Evolutionary conservation across 2,888 invertebrate genomes (phyloP), one percentile per base, ranked within the genome.

Genomic region (Phania funesta): DNA sequence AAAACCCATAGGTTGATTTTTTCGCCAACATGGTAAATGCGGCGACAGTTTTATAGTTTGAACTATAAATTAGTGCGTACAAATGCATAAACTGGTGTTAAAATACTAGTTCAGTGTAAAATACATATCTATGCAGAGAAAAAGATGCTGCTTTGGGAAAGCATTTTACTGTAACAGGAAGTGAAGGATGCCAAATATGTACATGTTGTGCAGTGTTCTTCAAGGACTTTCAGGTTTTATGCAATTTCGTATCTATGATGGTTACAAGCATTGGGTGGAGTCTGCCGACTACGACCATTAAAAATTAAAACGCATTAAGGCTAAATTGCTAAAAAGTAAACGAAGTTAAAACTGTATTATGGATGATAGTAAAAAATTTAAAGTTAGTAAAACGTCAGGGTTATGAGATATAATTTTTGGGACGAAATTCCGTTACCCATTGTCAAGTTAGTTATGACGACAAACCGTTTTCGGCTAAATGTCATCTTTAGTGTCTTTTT

Each of bases 21-120:
- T 35, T 24, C 16, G 20, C 22, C 20, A 46, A 62, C 54, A 32
- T 78, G 46, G 50, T n/a, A n/a, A 82, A 60, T 74, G 78, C 73
- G 70, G 75, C 70, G 82, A 82, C 82, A 78, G 78, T 75, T 82
- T 82, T 82, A 82, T 78, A 70, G 82, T 78, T 78, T 64, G 9
- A 78, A 75, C 74, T 48, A 78, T 82, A 82, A 82, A 82, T 78
- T 75, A 82, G 38, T 58, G 13, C 46, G 29, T 62, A 74, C 74
- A 78, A 78, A 78, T 82, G 74, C 78, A 82, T 75, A 78, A 78
- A 70, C 70, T 71, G 52, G n/a, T 70, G 74, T 44, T 70, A n/a
- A n/a, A n/a, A 60, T 70, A 70, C 35, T 70, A 46, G 73, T 82
- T 68, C 46, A 65, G 38, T 70, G 46, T 68, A 73, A 77, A 70